These are phyloP conservation scores for Solenopsis fugax DNA, from an alignment of 1,140 invertebrate genomes.

Conservation along the genomic window DNA sequence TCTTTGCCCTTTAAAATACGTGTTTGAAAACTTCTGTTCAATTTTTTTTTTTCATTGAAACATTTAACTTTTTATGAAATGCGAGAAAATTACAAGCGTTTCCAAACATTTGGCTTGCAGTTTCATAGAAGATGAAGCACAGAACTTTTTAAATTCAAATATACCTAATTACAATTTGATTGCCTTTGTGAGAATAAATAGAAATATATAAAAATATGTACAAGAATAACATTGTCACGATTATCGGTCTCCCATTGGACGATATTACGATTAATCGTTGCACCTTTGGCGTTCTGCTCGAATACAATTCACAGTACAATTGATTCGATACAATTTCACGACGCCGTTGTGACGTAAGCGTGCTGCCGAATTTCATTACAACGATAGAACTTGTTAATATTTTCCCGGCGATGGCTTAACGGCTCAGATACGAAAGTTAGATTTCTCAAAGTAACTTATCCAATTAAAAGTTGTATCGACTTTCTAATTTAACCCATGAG, in stretches of 20 bases:
- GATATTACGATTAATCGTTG: not conserved
- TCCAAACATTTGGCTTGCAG: no score
- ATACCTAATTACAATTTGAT: not conserved
- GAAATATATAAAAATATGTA: not conserved
- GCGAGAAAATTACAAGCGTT: no score
- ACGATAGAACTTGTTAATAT: constrained; percentile 45
- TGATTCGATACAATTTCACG: constrained; percentile 31
- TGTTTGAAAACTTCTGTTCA: no score
- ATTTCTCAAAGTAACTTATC: constrained; percentile 53
- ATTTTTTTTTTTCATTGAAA: no score
- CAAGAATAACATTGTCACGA: not conserved
- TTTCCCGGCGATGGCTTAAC: constrained; percentile 17
- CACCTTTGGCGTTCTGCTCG: not conserved
- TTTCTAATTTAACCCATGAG: constrained; percentile 51
- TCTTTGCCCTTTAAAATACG: no score
- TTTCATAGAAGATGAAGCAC: not conserved
- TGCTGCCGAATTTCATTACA: constrained; percentile 26
- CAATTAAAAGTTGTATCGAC: constrained; percentile 67
- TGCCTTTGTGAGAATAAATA: not conserved
- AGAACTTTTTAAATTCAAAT: not conserved
- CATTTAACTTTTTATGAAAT: no score
- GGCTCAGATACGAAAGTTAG: constrained; percentile 43
- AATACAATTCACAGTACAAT: no score
- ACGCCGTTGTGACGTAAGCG: no score
- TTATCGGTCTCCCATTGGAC: not conserved